Evolutionary conservation across 2,888 invertebrate genomes (phyloP).

Genomic region (Leptinotarsa tumamoca): DNA sequence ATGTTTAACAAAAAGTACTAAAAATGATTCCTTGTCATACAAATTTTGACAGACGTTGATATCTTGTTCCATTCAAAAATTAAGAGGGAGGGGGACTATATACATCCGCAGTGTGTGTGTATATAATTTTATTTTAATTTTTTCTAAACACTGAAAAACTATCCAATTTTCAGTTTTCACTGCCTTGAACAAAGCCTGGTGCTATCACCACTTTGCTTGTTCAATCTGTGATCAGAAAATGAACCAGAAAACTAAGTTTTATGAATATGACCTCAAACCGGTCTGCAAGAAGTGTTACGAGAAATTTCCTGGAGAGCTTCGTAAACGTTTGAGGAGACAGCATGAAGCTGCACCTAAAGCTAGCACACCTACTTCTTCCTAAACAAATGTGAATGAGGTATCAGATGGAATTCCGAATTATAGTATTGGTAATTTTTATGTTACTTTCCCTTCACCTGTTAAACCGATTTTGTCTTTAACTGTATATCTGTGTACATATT

Average conservation of each 20-base stretch:
- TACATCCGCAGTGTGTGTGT: no score
- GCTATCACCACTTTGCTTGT: conserved; percentile 98
- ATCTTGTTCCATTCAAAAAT: no score
- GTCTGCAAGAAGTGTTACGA: conserved; percentile 99
- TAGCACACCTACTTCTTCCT: conserved; percentile 12
- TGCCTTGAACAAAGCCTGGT: conserved; percentile 99
- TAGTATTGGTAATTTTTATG: neutral
- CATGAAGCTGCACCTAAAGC: conserved; percentile 74
- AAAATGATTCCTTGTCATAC: no score
- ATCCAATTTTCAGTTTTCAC: conserved; percentile 83
- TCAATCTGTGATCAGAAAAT: conserved; percentile 96
- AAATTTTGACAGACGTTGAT: no score
- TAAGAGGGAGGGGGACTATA: no score
- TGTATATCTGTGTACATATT: neutral
- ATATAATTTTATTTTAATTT: neutral
- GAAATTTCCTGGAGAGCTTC: conserved; percentile 92
- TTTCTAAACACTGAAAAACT: neutral
- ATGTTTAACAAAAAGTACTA: no score
- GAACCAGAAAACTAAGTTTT: conserved; percentile 98
- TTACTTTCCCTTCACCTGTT: no score
- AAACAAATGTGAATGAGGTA: neutral
- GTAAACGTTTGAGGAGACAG: conserved; percentile 90
- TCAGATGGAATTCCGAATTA: neutral
- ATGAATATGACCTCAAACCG: conserved; percentile 98
- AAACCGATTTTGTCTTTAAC: neutral